Percentiles rank a stretch among this genome's conserved stretches.
Conservation (phyloP, 2,797 vertebrate genomes). For the Tamandua tetradactyla region DNA sequence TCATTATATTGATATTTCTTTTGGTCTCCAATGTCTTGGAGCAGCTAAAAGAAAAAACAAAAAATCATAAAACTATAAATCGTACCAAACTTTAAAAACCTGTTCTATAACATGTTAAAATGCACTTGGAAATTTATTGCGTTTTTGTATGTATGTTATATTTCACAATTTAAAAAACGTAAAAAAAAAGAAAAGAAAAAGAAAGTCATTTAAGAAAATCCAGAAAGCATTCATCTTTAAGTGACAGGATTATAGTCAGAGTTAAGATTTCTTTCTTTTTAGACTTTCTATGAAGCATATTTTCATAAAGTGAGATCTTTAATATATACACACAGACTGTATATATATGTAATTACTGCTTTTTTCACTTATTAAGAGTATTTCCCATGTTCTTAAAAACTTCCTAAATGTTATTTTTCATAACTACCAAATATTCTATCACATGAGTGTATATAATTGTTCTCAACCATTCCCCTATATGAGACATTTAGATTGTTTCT, state of each 20-base stretch:
- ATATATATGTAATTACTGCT: background rate
- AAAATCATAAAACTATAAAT: no score
- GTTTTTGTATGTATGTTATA: no score
- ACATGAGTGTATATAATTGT: background rate
- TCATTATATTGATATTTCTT: no score
- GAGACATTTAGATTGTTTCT: background rate
- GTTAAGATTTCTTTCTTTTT: conserved; percentile 16
- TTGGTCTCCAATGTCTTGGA: no score
- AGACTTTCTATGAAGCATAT: background rate
- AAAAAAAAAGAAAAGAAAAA: conserved; percentile 43
- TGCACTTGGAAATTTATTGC: no score
- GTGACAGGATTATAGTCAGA: background rate
- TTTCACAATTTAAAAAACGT: no score
- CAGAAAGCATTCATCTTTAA: conserved; percentile 7
- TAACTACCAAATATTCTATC: background rate
- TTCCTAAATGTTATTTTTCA: conserved; percentile 18
- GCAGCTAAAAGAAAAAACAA: no score
- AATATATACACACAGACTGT: background rate
- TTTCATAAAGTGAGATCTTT: conserved; percentile 12
- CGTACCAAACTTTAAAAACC: no score
- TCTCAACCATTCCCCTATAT: background rate
- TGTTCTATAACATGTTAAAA: no score
- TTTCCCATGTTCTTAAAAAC: conserved; percentile 40
- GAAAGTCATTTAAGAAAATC: conserved; percentile 48
- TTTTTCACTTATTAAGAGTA: conserved; percentile 41